A percentile compares a stretch with the other conserved stretches of the same genome.
These are phyloP conservation scores for Choloepus hoffmanni DNA, from an alignment of 2,113 vertebrate genomes.

Conservation along the genomic window DNA sequence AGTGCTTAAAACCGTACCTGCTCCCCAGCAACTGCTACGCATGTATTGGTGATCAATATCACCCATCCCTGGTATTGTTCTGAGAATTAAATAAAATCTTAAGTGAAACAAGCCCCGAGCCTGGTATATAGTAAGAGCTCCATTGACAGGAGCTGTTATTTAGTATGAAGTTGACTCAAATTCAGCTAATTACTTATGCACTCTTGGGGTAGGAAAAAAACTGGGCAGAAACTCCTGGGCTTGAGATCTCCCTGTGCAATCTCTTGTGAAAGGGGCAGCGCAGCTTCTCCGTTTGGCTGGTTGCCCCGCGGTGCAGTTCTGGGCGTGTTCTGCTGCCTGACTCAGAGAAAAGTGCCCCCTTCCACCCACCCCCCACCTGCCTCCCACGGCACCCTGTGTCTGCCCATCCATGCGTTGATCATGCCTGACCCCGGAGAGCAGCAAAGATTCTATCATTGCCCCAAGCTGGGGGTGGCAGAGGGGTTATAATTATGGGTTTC, in stretches of 20 bases:
- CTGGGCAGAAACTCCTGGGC: background rate
- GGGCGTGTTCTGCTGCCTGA: background rate
- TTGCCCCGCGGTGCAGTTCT: fast-evolving
- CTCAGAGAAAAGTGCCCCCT: background rate
- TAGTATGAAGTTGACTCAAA: slow-evolving; percentile 3
- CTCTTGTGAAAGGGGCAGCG: background rate
- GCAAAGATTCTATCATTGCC: slow-evolving; percentile 46
- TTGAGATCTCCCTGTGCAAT: background rate
- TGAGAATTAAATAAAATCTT: background rate
- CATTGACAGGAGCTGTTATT: background rate
- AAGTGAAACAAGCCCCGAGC: background rate
- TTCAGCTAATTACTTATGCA: background rate
- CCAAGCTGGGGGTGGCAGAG: background rate
- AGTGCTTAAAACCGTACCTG: background rate
- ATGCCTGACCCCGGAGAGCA: slow-evolving; percentile 45
- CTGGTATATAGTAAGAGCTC: background rate
- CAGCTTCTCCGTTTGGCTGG: background rate
- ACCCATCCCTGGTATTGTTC: background rate
- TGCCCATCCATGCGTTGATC: background rate
- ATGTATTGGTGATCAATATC: fast-evolving
- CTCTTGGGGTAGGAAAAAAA: background rate
- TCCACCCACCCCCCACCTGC: background rate
- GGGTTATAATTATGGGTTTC: slow-evolving; percentile 67
- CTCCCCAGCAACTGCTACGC: background rate
- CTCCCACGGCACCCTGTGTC: background rate